Conservation (phyloP, 2,797 vertebrate species). For the Emydoidea blandingii region DNA sequence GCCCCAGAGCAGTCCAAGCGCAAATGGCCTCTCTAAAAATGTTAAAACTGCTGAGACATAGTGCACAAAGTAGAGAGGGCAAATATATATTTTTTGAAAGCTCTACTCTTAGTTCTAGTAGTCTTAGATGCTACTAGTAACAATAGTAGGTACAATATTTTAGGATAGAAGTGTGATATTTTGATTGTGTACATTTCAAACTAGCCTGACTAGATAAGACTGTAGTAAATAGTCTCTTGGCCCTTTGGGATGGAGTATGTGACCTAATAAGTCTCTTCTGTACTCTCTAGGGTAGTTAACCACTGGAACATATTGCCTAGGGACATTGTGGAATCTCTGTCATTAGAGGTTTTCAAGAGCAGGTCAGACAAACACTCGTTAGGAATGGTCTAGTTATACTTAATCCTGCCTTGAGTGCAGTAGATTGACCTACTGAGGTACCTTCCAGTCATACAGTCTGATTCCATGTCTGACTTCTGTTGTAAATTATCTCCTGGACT, state of each 20-base stretch:
- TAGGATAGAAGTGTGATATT: not conserved
- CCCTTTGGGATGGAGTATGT: not conserved
- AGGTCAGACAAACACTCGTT: no score
- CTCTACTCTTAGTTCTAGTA: not conserved
- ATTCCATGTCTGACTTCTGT: not conserved
- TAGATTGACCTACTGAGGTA: no score
- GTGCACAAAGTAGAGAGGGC: not conserved
- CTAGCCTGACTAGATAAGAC: not conserved
- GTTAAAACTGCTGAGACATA: not conserved
- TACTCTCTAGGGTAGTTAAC: no score
- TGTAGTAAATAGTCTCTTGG: not conserved
- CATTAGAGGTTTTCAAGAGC: no score
- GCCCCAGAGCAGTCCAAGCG: accelerated
- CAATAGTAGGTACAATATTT: not conserved
- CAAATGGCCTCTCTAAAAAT: not conserved
- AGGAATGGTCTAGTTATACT: no score
- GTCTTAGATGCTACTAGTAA: not conserved
- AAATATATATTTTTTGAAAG: no score
- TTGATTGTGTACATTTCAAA: not conserved
- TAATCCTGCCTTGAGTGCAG: no score
- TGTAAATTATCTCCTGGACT: not conserved
- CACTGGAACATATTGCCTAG: no score
- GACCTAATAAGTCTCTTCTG: not conserved
- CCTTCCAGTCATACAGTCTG: no score
- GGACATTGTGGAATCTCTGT: no score